Conservation (phyloP, 1,140 invertebrate genomes). For the Bilobella aurantiaca region DNA sequence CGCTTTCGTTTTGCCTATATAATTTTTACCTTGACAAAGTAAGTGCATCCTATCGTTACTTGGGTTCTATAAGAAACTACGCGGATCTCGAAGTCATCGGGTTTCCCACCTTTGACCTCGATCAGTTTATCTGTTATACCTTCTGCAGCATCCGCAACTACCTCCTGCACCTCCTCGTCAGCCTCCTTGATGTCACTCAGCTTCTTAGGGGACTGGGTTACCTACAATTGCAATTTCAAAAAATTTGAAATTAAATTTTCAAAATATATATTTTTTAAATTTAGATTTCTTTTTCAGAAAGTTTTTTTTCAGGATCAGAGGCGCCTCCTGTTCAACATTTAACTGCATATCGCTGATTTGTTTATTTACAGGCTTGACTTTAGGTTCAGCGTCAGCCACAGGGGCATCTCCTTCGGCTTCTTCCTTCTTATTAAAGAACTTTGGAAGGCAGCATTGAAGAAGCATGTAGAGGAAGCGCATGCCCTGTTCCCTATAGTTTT, state of each 20-base stretch:
- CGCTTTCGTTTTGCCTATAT: no score
- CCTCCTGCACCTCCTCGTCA: not conserved
- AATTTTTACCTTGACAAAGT: not conserved
- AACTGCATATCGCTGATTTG: no score
- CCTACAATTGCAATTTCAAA: not conserved
- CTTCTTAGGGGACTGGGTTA: not conserved
- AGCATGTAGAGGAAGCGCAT: not conserved
- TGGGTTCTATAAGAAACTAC: not conserved
- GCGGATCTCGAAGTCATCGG: not conserved
- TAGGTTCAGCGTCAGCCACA: no score
- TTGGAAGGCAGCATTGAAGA: not conserved
- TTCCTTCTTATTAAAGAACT: not conserved
- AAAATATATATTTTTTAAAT: not conserved
- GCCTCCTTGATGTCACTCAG: not conserved
- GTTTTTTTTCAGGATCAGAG: not conserved
- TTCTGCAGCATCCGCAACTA: not conserved
- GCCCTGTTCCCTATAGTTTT: not conserved
- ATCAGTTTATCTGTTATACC: not conserved
- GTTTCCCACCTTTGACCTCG: not conserved
- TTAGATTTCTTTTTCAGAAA: not conserved
- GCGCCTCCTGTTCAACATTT: not conserved
- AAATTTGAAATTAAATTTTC: not conserved
- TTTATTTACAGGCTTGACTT: no score
- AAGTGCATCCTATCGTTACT: not conserved
- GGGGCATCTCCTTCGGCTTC: not conserved